Percentiles rank a stretch among this genome's conserved stretches.
These are phyloP conservation scores for Anolis carolinensis DNA, from an alignment of 2,113 vertebrate species.

Conservation along the genomic window DNA sequence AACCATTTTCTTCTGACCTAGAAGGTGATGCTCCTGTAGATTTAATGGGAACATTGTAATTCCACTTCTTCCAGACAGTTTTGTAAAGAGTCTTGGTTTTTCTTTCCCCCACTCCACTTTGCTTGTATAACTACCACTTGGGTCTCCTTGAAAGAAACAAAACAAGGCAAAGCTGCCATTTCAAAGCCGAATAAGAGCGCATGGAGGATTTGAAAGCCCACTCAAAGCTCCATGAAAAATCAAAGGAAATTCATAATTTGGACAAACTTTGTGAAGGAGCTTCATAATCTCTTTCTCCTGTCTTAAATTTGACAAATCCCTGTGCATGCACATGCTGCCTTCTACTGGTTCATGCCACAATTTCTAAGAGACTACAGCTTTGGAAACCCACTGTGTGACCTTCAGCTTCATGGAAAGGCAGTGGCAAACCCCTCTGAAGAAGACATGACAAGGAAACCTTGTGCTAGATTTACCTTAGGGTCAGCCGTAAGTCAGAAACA, in stretches of 20 bases:
- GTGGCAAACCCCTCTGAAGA: no score
- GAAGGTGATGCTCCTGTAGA: not conserved
- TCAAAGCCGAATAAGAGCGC: not conserved
- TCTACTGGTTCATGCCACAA: no score
- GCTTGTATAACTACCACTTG: not conserved
- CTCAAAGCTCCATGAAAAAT: not conserved
- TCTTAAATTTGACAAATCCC: not conserved
- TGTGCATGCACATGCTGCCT: not conserved
- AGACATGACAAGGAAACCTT: no score
- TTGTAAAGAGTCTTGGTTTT: not conserved
- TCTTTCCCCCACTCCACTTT: not conserved
- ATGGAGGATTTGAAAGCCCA: not conserved
- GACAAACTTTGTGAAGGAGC: not conserved
- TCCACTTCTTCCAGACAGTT: not conserved
- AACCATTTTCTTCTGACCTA: constrained; percentile 24
- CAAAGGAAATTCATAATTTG: not conserved
- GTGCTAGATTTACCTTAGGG: no score
- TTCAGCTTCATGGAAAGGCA: no score
- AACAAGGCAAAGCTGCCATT: not conserved
- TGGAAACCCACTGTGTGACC: no score
- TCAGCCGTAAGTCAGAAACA: no score
- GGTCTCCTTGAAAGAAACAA: not conserved
- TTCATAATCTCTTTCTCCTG: no score
- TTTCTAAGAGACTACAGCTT: no score
- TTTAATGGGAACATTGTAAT: not conserved